Evolutionary conservation across 2,113 vertebrate species (phyloP).

Genomic region (Mobula hypostoma): DNA sequence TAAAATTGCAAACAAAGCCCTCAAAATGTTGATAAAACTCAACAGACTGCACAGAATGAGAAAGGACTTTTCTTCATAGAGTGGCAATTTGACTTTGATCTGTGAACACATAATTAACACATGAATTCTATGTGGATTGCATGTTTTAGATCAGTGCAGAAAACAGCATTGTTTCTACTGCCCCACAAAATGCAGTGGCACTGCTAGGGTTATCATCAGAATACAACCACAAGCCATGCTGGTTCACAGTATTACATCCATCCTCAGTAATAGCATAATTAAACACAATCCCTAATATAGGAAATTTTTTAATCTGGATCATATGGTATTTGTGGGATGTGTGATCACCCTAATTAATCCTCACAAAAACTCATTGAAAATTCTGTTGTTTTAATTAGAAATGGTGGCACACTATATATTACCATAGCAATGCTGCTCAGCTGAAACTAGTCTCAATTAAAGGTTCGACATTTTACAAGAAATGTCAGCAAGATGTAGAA

Average conservation of each 20-base stretch:
- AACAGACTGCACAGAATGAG: too few relatives aligned
- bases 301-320: background rate
- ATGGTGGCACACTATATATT: background rate
- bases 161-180: background rate
- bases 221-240: background rate
- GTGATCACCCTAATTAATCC: background rate
- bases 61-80: background rate
- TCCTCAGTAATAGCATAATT: background rate
- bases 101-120: background rate
- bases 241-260: background rate
- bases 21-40: background rate
- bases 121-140: background rate
- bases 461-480: background rate
- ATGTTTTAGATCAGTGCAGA: background rate
- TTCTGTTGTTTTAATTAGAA: background rate
- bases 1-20: background rate
- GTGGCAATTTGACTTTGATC: too few relatives aligned
- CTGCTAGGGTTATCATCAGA: background rate
- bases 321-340: background rate
- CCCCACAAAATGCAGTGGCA: background rate
- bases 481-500: background rate
- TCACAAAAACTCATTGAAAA: background rate
- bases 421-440: background rate
- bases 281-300: background rate
- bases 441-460: conserved; percentile 4